phyloP scores from a whole-genome alignment of 2,888 invertebrate genomes.

The Pyrochroa serraticornis region DNA sequence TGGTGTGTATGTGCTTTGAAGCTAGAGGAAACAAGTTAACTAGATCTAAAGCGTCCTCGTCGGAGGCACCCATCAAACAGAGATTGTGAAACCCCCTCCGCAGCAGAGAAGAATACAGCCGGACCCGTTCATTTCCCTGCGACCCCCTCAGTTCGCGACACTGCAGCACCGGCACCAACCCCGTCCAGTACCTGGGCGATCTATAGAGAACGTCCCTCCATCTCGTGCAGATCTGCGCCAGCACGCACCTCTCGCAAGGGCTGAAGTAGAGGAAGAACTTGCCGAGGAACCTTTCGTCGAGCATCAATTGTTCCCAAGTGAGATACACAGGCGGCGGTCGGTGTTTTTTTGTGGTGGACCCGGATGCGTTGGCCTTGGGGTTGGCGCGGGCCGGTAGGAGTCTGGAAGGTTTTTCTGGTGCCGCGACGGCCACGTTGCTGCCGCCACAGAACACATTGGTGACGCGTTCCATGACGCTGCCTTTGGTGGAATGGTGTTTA shows the following conservation, averaged over 20 bases:
- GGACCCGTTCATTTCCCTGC: conserved; percentile 62
- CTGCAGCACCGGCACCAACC: conserved; percentile 82
- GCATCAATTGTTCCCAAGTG: conserved; percentile 76
- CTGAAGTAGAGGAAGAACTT: conserved; percentile 84
- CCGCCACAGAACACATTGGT: conserved; percentile 79
- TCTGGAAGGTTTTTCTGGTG: conserved; percentile 61
- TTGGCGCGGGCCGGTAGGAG: conserved; percentile 48
- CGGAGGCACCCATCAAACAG: conserved; percentile 83
- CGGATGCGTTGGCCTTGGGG: conserved; percentile 25
- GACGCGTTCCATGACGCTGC: conserved; percentile 85
- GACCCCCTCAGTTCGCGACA: conserved; percentile 80
- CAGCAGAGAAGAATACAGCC: conserved; percentile 81
- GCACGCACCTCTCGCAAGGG: conserved; percentile 71
- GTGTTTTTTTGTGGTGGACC: conserved; percentile 34
- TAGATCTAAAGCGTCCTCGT: conserved; percentile 88
- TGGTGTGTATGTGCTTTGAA: conserved; percentile 81
- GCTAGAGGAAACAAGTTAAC: conserved; percentile 84
- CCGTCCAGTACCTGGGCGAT: conserved; percentile 75
- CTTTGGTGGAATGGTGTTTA: conserved; percentile 57
- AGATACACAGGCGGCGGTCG: conserved; percentile 58
- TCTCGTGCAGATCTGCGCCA: conserved; percentile 84
- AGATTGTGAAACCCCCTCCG: conserved; percentile 86
- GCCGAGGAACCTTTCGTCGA: conserved; percentile 84
- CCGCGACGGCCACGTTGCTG: conserved; percentile 52
- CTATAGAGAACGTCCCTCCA: conserved; percentile 92